These are phyloP conservation scores for Metalampra italica DNA, from an alignment of 2,888 invertebrate species.

Conservation along the genomic window DNA sequence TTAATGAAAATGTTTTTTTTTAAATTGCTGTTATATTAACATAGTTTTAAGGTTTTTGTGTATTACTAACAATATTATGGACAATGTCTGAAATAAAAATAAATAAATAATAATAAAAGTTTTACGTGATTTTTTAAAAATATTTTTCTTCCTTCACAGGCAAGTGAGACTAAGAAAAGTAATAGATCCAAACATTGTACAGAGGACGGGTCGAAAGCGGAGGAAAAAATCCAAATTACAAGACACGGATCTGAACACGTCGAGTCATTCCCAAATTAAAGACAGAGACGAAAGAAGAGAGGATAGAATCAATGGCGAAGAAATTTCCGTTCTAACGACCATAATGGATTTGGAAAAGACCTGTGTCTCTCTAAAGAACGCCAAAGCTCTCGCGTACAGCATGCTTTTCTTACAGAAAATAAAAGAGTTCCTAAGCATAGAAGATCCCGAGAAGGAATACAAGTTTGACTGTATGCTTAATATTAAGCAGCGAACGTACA, in stretches of 20 bases:
- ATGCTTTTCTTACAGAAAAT: background rate
- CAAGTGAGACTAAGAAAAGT: background rate
- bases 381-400: background rate
- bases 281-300: too few species aligned
- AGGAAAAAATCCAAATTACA: background rate
- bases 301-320: too few species aligned
- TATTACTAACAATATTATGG: too few species aligned
- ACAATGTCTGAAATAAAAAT: too few species aligned
- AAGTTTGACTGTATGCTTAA: background rate
- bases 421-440: background rate
- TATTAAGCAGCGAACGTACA: background rate
- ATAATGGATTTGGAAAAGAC: too few species aligned
- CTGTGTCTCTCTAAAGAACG: background rate
- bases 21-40: too few species aligned
- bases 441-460: background rate
- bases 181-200: background rate
- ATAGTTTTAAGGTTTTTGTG: too few species aligned
- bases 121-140: background rate
- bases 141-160: background rate
- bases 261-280: background rate
- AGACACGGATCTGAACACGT: background rate
- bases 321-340: too few species aligned
- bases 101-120: background rate
- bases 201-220: background rate
- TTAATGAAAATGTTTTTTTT: too few species aligned